A percentile compares a stretch with the other conserved stretches of the same genome.
Evolutionary conservation across 1,140 invertebrate genomes (phyloP).

Genomic region (Drosophila subobscura): DNA sequence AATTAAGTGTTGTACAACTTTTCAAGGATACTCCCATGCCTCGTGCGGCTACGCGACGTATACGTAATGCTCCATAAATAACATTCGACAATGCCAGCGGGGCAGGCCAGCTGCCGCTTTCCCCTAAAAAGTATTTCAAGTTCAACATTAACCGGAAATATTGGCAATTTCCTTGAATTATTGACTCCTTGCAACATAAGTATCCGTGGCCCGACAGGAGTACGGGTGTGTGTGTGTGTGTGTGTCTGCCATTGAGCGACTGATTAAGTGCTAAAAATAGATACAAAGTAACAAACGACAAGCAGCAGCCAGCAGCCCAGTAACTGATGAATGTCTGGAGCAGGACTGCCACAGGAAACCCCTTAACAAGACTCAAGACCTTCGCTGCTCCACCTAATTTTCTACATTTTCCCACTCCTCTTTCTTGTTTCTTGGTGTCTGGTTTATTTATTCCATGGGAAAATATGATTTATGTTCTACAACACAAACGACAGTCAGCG

Average conservation of each 20-base stretch:
- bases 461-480: slow-evolving; percentile 75
- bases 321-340: slow-evolving; percentile 45
- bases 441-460: slow-evolving; percentile 37
- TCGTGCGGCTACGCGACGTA: slow-evolving; percentile 34
- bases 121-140: slow-evolving; percentile 36
- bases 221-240: neutral
- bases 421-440: neutral
- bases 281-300: slow-evolving; percentile 50
- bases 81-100: slow-evolving; percentile 37
- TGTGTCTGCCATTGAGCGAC: slow-evolving; percentile 62
- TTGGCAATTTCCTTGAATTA: slow-evolving; percentile 77
- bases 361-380: neutral
- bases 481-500: neutral
- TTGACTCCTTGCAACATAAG: slow-evolving; percentile 40
- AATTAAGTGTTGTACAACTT: slow-evolving; percentile 63
- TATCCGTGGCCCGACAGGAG: neutral
- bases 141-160: slow-evolving; percentile 76
- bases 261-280: slow-evolving; percentile 82
- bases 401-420: no score
- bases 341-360: slow-evolving; percentile 24
- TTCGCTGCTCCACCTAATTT: no score
- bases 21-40: slow-evolving; percentile 24
- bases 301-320: slow-evolving; percentile 32
- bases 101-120: neutral
- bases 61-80: slow-evolving; percentile 62